These are phyloP conservation scores for Syngnathus typhle DNA, from an alignment of 2,113 vertebrate species.

Conservation along the genomic window DNA sequence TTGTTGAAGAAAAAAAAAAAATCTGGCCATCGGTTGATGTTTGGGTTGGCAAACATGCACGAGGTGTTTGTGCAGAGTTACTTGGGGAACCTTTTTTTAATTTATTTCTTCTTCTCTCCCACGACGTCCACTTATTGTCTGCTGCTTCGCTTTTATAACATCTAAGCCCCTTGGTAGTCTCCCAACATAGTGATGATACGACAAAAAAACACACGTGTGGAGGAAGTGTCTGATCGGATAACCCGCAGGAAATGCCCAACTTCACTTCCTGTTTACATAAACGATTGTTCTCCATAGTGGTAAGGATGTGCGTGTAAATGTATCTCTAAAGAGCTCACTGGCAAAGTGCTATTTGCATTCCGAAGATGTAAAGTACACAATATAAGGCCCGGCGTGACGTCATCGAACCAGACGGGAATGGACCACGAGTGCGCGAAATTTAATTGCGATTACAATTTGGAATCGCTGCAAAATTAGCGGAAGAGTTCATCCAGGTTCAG, in stretches of 20 bases:
- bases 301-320: not conserved
- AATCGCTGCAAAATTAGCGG: too few species aligned
- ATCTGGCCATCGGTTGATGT: too few species aligned
- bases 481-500: too few species aligned
- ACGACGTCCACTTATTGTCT: constrained; percentile 26
- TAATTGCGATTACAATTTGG: too few species aligned
- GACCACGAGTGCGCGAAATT: too few species aligned
- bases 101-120: constrained; percentile 9
- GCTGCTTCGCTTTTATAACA: constrained; percentile 52
- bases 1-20: not conserved
- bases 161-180: constrained; percentile 12
- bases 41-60: too few species aligned
- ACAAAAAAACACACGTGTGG: not conserved
- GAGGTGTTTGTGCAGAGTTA: not conserved
- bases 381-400: constrained; percentile 3
- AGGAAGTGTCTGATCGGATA: constrained; percentile 44
- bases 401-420: too few species aligned
- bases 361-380: constrained; percentile 34
- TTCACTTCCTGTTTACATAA: constrained; percentile 46
- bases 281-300: constrained; percentile 34
- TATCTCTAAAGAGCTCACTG: constrained; percentile 14
- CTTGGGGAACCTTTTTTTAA: constrained; percentile 1
- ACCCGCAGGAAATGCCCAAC: constrained; percentile 35
- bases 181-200: constrained; percentile 37
- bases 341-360: constrained; percentile 12